phyloP scores from a whole-genome alignment of 2,888 invertebrate genomes.

The Anorthoa munda region DNA sequence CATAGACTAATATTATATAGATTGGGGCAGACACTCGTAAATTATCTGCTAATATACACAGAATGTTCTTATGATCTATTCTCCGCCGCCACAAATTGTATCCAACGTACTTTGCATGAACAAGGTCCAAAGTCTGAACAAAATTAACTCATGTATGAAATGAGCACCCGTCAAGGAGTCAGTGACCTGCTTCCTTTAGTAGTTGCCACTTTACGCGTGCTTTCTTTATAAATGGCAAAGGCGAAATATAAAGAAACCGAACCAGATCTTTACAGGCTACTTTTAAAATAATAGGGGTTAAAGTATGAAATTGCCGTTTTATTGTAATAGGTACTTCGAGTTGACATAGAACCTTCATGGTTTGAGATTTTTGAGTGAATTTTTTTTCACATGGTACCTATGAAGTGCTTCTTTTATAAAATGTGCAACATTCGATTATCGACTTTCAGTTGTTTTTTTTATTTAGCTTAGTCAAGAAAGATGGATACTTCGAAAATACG shows the following conservation, averaged over 20 bases:
- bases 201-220: not conserved
- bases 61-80: conserved; percentile 42
- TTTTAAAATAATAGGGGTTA: too few relatives aligned
- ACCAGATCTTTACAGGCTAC: not conserved
- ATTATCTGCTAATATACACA: conserved; percentile 39
- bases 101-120: conserved; percentile 9
- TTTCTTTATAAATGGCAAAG: not conserved
- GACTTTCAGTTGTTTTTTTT: too few relatives aligned
- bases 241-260: not conserved
- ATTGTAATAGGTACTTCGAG: too few relatives aligned
- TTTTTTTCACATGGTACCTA: too few relatives aligned
- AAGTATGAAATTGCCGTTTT: too few relatives aligned
- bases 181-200: conserved; percentile 2
- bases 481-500: too few relatives aligned
- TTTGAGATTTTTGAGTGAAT: too few relatives aligned
- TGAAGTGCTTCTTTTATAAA: too few relatives aligned
- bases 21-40: conserved; percentile 10
- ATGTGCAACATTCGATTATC: too few relatives aligned
- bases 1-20: too few relatives aligned
- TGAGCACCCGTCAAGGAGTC: conserved; percentile 11
- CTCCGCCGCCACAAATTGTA: conserved; percentile 33
- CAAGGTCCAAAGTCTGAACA: conserved; percentile 13
- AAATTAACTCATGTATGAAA: conserved; percentile 30
- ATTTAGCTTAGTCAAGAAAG: too few relatives aligned
- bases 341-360: too few relatives aligned